Evolutionary conservation across 2,888 invertebrate species (phyloP).

Genomic region (Panopea generosa): DNA sequence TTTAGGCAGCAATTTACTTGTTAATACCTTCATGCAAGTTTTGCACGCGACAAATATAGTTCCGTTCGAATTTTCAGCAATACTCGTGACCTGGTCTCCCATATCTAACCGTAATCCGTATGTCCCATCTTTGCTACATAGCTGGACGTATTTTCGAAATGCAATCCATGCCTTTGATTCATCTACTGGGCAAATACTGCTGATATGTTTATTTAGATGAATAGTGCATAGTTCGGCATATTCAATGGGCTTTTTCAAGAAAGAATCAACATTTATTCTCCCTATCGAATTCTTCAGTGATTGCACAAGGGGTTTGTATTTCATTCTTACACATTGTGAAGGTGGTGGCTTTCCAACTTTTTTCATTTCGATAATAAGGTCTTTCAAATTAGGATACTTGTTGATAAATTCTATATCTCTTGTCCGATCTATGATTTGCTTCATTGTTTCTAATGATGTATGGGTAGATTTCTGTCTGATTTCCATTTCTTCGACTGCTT

Average conservation of each 20-base stretch:
- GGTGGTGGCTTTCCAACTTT: slow-evolving; percentile 28
- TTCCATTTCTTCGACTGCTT: slow-evolving; percentile 35
- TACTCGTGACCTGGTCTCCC: slow-evolving; percentile 31
- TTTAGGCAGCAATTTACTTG: slow-evolving; percentile 30
- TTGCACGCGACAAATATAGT: slow-evolving; percentile 51
- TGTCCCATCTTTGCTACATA: slow-evolving; percentile 49
- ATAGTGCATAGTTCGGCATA: slow-evolving; percentile 34
- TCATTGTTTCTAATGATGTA: slow-evolving; percentile 33
- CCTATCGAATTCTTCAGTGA: slow-evolving; percentile 28
- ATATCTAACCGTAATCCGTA: slow-evolving; percentile 38
- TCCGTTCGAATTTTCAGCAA: slow-evolving; percentile 40
- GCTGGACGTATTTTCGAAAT: slow-evolving; percentile 49
- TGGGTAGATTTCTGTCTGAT: slow-evolving; percentile 38
- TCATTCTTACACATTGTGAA: slow-evolving; percentile 29
- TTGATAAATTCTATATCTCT: slow-evolving; percentile 54
- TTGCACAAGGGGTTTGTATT: slow-evolving; percentile 37
- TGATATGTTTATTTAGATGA: slow-evolving; percentile 37
- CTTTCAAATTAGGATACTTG: slow-evolving; percentile 30
- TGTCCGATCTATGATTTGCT: slow-evolving; percentile 37
- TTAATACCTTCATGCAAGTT: slow-evolving; percentile 35
- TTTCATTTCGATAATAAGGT: slow-evolving; percentile 25
- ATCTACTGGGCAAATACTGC: slow-evolving; percentile 42
- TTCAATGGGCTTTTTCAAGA: slow-evolving; percentile 32
- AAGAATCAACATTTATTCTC: slow-evolving; percentile 32
- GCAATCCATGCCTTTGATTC: slow-evolving; percentile 53